phyloP scores from a whole-genome alignment of 2,797 vertebrate genomes.

The Typhlichthys subterraneus region DNA sequence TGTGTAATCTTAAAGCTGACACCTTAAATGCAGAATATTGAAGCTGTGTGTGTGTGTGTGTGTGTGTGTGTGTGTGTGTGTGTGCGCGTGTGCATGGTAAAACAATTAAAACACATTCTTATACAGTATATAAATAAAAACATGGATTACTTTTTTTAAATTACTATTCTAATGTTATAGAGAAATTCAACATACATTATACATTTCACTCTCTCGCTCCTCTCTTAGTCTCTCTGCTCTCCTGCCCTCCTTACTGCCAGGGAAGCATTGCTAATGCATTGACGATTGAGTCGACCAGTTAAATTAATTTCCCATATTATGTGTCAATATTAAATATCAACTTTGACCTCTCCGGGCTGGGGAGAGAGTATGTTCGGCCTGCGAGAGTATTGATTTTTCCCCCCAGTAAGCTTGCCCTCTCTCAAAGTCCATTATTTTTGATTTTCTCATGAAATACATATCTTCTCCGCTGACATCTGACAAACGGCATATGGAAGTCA shows the following conservation, averaged over 20 bases:
- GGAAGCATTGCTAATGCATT: slow-evolving; percentile 58
- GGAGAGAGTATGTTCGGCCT: slow-evolving; percentile 56
- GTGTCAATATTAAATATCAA: slow-evolving; percentile 85
- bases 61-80: no score
- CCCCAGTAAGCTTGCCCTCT: slow-evolving; percentile 72
- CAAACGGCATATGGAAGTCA: slow-evolving; percentile 88
- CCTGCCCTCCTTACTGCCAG: slow-evolving; percentile 43
- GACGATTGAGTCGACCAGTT: slow-evolving; percentile 75
- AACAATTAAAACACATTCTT: no score
- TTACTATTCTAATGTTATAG: no score
- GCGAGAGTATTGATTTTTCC: slow-evolving; percentile 82
- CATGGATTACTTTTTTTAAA: no score
- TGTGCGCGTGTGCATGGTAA: no score
- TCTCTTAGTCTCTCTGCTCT: slow-evolving; percentile 28
- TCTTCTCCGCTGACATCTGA: slow-evolving; percentile 85
- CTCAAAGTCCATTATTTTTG: slow-evolving; percentile 88
- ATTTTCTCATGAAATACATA: slow-evolving; percentile 89
- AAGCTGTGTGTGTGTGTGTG: no score
- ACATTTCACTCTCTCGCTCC: slow-evolving; percentile 12
- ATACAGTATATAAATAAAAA: no score
- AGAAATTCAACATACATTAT: not conserved
- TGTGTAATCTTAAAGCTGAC: no score
- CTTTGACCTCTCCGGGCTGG: slow-evolving; percentile 74
- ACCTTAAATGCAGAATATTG: no score
- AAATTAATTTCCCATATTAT: slow-evolving; percentile 84